phyloP scores from a whole-genome alignment of 2,888 invertebrate species.

The Apodemia duryi region DNA sequence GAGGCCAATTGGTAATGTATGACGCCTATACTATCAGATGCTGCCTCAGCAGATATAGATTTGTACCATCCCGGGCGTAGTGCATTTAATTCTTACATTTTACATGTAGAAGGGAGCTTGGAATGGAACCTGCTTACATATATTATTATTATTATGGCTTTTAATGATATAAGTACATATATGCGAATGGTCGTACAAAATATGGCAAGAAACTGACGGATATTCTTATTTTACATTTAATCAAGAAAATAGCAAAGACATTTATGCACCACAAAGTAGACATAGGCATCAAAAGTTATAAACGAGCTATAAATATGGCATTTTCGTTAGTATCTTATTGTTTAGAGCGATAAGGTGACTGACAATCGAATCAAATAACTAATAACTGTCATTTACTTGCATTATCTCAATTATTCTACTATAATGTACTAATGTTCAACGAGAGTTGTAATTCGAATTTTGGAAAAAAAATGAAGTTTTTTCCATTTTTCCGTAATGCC shows the following conservation, averaged over 20 bases:
- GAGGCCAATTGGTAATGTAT: conserved; percentile 9
- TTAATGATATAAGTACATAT: no score
- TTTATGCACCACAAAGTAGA: background rate
- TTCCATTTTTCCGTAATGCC: no score
- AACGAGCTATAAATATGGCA: background rate
- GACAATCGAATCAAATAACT: no score
- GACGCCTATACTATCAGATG: background rate
- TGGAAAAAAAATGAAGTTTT: no score
- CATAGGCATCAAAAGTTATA: background rate
- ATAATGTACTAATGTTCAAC: no score
- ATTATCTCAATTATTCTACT: no score
- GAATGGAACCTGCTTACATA: no score
- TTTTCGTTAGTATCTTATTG: background rate
- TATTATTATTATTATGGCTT: no score
- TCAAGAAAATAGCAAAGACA: background rate
- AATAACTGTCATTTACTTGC: no score
- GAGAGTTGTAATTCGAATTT: no score
- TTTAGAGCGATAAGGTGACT: background rate
- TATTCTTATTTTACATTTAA: background rate
- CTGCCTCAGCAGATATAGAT: background rate
- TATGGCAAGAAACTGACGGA: background rate
- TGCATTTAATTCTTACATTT: background rate
- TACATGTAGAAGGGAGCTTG: background rate
- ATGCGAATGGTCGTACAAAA: background rate
- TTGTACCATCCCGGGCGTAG: background rate